Conservation (phyloP, 2,113 vertebrate genomes). For the Gymnocephalus cernua region DNA sequence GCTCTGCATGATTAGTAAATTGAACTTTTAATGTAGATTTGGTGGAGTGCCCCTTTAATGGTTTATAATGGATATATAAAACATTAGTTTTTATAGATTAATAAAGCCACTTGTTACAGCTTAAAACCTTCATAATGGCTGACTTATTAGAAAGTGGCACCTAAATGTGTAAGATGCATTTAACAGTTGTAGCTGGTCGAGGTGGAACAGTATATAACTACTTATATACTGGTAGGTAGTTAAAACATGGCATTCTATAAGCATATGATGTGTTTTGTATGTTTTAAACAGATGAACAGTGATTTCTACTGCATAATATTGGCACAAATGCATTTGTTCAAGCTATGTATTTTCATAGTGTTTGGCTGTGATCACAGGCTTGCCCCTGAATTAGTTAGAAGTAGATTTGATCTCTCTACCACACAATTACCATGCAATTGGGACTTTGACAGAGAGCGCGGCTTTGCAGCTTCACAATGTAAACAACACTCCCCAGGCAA, state of each 20-base stretch:
- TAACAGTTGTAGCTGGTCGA: neutral
- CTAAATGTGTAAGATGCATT: neutral
- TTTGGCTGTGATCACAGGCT: neutral
- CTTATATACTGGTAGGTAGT: too few species aligned
- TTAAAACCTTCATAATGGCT: neutral
- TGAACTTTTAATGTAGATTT: neutral
- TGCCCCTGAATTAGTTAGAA: neutral
- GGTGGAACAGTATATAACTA: neutral
- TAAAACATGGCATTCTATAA: neutral
- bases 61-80: neutral
- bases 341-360: neutral
- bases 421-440: conserved; percentile 2
- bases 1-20: neutral
- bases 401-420: neutral
- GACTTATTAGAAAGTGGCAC: neutral
- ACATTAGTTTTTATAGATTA: neutral
- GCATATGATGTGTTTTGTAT: neutral
- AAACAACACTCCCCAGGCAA: conserved; percentile 15
- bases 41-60: neutral
- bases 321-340: neutral
- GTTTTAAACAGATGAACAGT: neutral
- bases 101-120: neutral
- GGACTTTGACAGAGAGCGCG: neutral
- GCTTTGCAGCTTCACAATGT: neutral
- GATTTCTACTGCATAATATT: neutral